Evolutionary conservation across 2,888 invertebrate species (phyloP).

Genomic region (Callosobruchus maculatus): DNA sequence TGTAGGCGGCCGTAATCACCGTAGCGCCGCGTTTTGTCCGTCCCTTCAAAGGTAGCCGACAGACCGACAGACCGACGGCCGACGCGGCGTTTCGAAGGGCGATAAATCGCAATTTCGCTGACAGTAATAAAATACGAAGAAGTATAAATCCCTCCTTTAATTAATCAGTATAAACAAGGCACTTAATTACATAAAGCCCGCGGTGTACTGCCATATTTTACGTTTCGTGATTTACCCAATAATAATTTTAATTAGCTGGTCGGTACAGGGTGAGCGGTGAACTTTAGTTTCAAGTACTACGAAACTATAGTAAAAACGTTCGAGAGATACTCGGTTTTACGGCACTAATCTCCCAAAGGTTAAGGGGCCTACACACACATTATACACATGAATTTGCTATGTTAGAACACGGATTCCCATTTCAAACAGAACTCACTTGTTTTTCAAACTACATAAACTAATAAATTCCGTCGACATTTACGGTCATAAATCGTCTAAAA

Average conservation of each 20-base stretch:
- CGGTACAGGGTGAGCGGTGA: not conserved
- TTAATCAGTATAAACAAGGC: not conserved
- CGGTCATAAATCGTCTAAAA: too few species aligned
- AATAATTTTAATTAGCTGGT: slow-evolving; percentile 4
- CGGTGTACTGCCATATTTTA: slow-evolving; percentile 1
- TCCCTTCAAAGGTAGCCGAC: not conserved
- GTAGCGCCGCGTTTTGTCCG: not conserved
- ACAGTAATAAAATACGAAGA: not conserved
- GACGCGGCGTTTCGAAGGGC: not conserved
- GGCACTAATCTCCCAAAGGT: too few species aligned
- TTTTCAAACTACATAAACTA: too few species aligned
- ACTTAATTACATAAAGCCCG: slow-evolving; percentile 4
- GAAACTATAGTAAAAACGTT: too few species aligned
- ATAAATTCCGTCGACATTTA: too few species aligned
- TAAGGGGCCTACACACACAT: too few species aligned
- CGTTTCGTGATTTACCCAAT: not conserved
- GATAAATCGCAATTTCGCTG: not conserved
- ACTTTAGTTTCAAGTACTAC: too few species aligned
- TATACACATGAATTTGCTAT: too few species aligned
- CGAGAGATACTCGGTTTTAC: too few species aligned
- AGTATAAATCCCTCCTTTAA: not conserved
- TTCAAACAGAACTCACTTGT: too few species aligned
- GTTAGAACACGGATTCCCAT: too few species aligned
- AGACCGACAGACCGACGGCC: too few species aligned
- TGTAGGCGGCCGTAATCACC: not conserved